A percentile compares a stretch with the other conserved stretches of the same genome.
phyloP scores from a whole-genome alignment of 2,797 vertebrate genomes.

The Eospalax fontanierii region DNA sequence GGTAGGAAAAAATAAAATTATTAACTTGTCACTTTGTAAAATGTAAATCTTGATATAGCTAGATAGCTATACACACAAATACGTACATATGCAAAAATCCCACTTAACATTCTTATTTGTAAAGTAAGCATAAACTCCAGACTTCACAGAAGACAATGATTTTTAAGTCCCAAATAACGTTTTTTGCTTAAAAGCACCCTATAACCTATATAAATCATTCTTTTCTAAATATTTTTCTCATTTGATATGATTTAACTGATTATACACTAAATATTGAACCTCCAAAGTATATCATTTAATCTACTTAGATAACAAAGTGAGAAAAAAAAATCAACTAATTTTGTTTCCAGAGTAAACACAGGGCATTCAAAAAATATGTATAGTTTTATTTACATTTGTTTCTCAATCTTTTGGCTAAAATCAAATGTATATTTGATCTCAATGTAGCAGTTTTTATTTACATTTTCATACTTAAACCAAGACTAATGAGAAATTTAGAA shows the following conservation, averaged over 20 bases:
- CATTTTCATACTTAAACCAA: conserved; percentile 31
- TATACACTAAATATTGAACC: conserved; percentile 5
- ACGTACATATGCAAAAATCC: conserved; percentile 42
- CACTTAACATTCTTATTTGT: conserved; percentile 64
- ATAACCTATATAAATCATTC: conserved; percentile 57
- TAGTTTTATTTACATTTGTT: conserved; percentile 1
- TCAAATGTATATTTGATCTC: neutral
- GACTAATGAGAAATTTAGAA: conserved; percentile 37
- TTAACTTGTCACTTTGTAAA: conserved; percentile 42
- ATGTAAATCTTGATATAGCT: conserved; percentile 50
- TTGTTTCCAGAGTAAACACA: conserved; percentile 22
- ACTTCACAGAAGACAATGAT: conserved; percentile 49
- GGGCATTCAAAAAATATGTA: neutral
- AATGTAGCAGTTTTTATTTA: conserved; percentile 38
- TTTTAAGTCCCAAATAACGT: conserved; percentile 62
- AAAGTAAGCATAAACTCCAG: conserved; percentile 49
- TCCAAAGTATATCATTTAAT: neutral
- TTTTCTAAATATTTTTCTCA: conserved; percentile 63
- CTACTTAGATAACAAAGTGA: conserved; percentile 43
- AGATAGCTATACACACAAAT: too few relatives aligned
- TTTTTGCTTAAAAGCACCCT: conserved; percentile 53
- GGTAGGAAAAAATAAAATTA: conserved; percentile 12
- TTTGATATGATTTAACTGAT: conserved; percentile 64
- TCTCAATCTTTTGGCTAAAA: neutral
- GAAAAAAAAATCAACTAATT: conserved; percentile 45